Base-by-base conservation (phyloP, 2,888 invertebrate genomes). In the Rotaria macrura region DNA sequence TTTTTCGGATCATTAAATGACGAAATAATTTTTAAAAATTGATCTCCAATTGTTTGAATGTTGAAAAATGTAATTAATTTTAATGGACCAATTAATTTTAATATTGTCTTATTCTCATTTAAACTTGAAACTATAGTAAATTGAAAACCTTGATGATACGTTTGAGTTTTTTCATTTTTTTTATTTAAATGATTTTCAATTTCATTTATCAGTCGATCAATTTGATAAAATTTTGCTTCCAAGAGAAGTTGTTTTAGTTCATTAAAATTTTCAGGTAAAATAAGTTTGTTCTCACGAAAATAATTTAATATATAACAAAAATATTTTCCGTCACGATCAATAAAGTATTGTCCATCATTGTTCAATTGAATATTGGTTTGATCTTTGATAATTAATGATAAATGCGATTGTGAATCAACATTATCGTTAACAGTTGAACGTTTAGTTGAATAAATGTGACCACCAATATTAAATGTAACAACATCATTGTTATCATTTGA, bases 221-320 rank as follows among this genome's bases (percentile, higher is more conserved):
- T 93, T 89, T 96, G 95, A 90, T 96, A 97, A 91, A 94, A 97
- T 88, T 93, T 93, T 0, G 96, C 96, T 91, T 97, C 97, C 89
- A 96, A 95, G 79, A 95, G 91, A 84, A 97, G 92, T 88, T 96
- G 93, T 89, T 97, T 96, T 88, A 95, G 91, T 90, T 96, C 94
- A 52, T 93, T 93, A 91, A 97, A 97, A 90, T 95, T 94, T 40
- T 94, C 94, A 0, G 97, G 95, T 88, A 97, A 93, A 87, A 95
- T 92, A 85, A 97, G 93, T 89, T 94, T 93, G 87, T 95, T 95
- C 91, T 96, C 95, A 89, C 98, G 93, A 93, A 99, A 94, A 91
- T 95, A 99, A 92, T 97, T 97, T 87, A 99, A 93, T 89, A 99
- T 95, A 91, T 98, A 96, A 40, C 97, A 93, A 92, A 99, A 99